Evolutionary conservation across 2,888 invertebrate genomes (phyloP).

Genomic region (Myopa tessellatipennis): DNA sequence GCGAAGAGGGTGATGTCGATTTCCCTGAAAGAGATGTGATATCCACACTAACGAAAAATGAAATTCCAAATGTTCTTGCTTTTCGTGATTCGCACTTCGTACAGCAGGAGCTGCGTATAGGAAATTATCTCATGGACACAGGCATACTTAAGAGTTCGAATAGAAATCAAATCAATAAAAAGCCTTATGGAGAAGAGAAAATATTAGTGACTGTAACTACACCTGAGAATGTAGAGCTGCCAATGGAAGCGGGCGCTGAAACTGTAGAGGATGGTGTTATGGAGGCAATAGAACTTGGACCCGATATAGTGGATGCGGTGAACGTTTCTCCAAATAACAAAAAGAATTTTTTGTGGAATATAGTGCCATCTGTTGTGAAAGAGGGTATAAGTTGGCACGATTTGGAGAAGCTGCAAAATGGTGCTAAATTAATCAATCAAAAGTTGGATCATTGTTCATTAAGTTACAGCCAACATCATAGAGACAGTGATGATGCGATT

Average conservation of each 20-base stretch:
- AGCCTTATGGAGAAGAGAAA: slow-evolving; percentile 48
- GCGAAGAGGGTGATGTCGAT: slow-evolving; percentile 47
- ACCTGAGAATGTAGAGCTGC: slow-evolving; percentile 65
- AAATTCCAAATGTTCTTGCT: slow-evolving; percentile 66
- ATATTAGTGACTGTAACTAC: slow-evolving; percentile 65
- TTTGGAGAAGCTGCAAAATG: slow-evolving; percentile 56
- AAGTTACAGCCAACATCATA: slow-evolving; percentile 49
- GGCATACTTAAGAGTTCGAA: slow-evolving; percentile 64
- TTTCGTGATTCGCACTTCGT: slow-evolving; percentile 67
- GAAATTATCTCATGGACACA: slow-evolving; percentile 66
- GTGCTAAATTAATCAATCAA: slow-evolving; percentile 54
- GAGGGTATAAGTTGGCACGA: slow-evolving; percentile 64
- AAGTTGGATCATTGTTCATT: slow-evolving; percentile 57
- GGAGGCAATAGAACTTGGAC: slow-evolving; percentile 63
- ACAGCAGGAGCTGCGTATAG: slow-evolving; percentile 66
- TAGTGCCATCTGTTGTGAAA: slow-evolving; percentile 60
- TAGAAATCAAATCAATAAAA: slow-evolving; percentile 48
- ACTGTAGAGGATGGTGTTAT: slow-evolving; percentile 57
- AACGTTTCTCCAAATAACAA: slow-evolving; percentile 39
- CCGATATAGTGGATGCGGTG: slow-evolving; percentile 34
- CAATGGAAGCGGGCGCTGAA: slow-evolving; percentile 57
- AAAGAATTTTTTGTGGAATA: slow-evolving; percentile 63
- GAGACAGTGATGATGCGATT: neutral
- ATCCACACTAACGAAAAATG: slow-evolving; percentile 61
- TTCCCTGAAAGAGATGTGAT: slow-evolving; percentile 50